Evolutionary conservation across 2,888 invertebrate genomes (phyloP), one percentile per base, ranked within the genome.

Genomic region (Trachelus tabidus): DNA sequence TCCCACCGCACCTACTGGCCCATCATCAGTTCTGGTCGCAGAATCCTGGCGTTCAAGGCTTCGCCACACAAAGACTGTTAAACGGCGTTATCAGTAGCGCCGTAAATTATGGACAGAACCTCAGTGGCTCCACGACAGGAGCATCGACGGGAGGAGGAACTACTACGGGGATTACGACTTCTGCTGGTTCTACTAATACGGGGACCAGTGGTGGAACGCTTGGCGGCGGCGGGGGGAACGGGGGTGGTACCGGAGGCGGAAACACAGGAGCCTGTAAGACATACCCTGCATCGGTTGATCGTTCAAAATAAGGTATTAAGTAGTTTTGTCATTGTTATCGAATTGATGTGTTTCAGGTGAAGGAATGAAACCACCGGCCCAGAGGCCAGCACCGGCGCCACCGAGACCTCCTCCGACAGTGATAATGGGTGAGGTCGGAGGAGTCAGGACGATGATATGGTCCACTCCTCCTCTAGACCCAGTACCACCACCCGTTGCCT

Each of bases 361-460:
- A 85, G 86, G 89, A 75, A 91, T 91, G 91, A 91, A 91, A 78
- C 91, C 91, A 75, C 91, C 91, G 73, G 89, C 90, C 71, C 91
- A 91, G 79, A 89, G 91, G 77, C 90, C 90, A 12, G 88, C 89
- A 90, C 80, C 80, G 35, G 75, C 77, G 92, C 86, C 94, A 92
- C 88, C 95, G 91, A 87, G 96, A 83, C 93, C 94, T 79, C 93
- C 97, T 76, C 97, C 98, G 40, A 96, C 97, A 75, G 97, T 97
- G 82, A 97, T 98, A 84, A 97, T 98, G 97, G 97, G 97, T 75
- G 97, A 98, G 92, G 97, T 97, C 69, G 98, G 97, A 77, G 97
- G 97, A 71, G 97, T 98, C 0, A 93, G 95, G 78, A 95, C 95
- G 71, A 95, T 95, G 95, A 93, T 95, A 79, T 95, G 95, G 95